A percentile compares a stretch with the other conserved stretches of the same genome.
These are phyloP conservation scores for Centrocercus urophasianus DNA, from an alignment of 2,113 vertebrate species.

Conservation along the genomic window DNA sequence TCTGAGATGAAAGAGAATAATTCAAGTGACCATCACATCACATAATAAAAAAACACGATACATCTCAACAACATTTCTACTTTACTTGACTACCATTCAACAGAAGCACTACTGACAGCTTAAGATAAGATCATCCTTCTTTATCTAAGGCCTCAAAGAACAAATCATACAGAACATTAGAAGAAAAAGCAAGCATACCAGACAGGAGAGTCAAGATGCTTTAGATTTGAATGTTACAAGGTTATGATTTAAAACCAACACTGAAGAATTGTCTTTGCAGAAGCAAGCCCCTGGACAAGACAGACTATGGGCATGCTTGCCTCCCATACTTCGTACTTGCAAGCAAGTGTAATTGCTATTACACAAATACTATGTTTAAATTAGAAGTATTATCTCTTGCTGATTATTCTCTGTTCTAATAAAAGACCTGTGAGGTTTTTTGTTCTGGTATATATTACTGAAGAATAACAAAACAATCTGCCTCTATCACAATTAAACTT, in stretches of 20 bases:
- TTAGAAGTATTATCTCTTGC: not conserved
- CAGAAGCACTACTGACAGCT: not conserved
- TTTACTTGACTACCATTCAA: not conserved
- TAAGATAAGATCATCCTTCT: not conserved
- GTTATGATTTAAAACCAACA: not conserved
- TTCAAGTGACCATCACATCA: not conserved
- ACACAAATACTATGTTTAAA: not conserved
- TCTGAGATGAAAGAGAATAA: not conserved
- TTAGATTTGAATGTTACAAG: not conserved
- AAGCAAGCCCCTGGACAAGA: not conserved
- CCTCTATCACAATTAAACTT: not conserved
- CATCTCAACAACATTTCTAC: not conserved
- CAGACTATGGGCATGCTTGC: not conserved
- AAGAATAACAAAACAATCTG: not conserved
- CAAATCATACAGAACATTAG: not conserved
- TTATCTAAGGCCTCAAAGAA: not conserved
- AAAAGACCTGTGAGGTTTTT: not conserved
- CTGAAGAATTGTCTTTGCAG: not conserved
- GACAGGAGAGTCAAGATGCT: not conserved
- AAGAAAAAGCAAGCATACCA: not conserved
- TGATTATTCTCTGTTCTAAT: not conserved
- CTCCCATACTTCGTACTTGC: not conserved
- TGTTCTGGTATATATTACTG: not conserved
- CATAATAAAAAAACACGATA: not conserved
- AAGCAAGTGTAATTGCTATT: accelerated